Percentiles rank a stretch among this genome's conserved stretches.
These are phyloP conservation scores for Helogale parvula DNA, from an alignment of 2,113 vertebrate species.

Conservation along the genomic window DNA sequence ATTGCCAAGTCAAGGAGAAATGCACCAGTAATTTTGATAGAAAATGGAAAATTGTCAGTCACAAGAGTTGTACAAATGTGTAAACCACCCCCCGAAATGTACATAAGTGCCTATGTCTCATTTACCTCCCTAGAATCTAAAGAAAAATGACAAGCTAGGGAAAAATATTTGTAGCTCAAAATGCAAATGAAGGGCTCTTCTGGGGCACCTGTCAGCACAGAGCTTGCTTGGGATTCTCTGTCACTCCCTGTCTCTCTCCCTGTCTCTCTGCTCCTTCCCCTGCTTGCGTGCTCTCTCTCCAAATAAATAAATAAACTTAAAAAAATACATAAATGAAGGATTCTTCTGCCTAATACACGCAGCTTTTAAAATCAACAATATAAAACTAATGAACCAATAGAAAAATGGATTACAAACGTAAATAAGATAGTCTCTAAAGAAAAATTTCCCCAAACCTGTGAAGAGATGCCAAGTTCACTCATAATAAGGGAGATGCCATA, in stretches of 20 bases:
- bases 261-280: no score
- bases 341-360: neutral
- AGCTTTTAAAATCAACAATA: neutral
- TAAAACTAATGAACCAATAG: neutral
- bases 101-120: neutral
- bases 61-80: neutral
- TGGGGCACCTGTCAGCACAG: neutral
- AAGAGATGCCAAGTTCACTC: constrained; percentile 4
- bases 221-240: no score
- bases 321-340: neutral
- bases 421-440: neutral
- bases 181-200: neutral
- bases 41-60: neutral
- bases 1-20: neutral
- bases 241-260: no score
- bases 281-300: no score
- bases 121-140: neutral
- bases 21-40: neutral
- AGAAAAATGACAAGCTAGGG: neutral
- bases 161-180: neutral
- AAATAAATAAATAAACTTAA: no score
- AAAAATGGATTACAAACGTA: neutral
- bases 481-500: neutral
- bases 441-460: neutral
- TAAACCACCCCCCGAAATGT: neutral